These are phyloP conservation scores for Brachyhypopomus occidentalis DNA, from an alignment of 2,113 vertebrate genomes.

Conservation along the genomic window DNA sequence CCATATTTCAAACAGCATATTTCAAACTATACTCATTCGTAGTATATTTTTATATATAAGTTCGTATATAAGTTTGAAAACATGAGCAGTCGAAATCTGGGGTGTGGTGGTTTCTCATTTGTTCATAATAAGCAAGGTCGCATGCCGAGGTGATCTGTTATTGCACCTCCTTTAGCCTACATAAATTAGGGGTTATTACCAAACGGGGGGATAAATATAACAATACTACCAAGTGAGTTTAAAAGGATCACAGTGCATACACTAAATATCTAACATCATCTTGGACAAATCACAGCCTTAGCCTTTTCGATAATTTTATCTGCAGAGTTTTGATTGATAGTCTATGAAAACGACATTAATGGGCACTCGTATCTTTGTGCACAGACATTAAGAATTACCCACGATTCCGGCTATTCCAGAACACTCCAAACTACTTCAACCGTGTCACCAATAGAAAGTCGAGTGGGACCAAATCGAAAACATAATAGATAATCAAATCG, in stretches of 20 bases:
- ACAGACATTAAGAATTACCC: slow-evolving; percentile 54
- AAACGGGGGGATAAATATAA: not conserved
- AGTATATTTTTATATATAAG: not conserved
- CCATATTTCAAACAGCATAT: slow-evolving; percentile 12
- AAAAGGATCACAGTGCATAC: too few species aligned
- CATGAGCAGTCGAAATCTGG: slow-evolving; percentile 1
- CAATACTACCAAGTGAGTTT: too few species aligned
- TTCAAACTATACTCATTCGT: not conserved
- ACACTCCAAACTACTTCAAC: not conserved
- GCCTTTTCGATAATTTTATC: slow-evolving; percentile 3
- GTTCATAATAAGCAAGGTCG: slow-evolving; percentile 27
- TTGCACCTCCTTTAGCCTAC: not conserved
- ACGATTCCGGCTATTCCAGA: slow-evolving; percentile 48
- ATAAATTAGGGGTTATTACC: not conserved
- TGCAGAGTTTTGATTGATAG: slow-evolving; percentile 31
- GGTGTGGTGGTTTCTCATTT: not conserved
- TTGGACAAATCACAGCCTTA: not conserved
- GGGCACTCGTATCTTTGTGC: slow-evolving; percentile 40
- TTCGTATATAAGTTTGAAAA: slow-evolving; percentile 46
- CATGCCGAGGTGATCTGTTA: not conserved
- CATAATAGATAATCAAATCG: slow-evolving; percentile 53
- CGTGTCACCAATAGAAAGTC: slow-evolving; percentile 57
- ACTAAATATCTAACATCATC: not conserved
- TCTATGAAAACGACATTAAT: slow-evolving; percentile 55
- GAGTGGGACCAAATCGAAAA: slow-evolving; percentile 57